Percentiles rank a stretch among this genome's conserved stretches.
Evolutionary conservation across 1,140 invertebrate species (phyloP).

Genomic region (Branchinecta lindahli): DNA sequence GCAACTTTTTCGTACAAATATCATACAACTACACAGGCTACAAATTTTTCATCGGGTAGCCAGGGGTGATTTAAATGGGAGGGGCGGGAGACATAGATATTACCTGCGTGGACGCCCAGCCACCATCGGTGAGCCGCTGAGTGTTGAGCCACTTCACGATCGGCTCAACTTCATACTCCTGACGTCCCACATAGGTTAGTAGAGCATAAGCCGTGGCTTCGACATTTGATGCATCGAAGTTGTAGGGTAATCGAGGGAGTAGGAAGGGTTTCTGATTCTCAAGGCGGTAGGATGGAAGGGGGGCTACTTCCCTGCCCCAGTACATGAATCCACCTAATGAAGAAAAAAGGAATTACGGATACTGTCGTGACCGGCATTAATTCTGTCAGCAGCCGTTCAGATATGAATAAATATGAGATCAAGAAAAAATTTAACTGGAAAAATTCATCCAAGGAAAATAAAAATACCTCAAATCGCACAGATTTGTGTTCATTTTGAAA

Average conservation of each 20-base stretch:
- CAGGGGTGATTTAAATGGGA: no score
- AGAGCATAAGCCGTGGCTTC: slow-evolving; percentile 83
- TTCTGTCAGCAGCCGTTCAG: no score
- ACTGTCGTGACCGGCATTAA: slow-evolving; percentile 27
- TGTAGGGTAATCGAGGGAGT: slow-evolving; percentile 66
- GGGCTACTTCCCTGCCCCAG: slow-evolving; percentile 62
- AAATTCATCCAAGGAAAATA: no score
- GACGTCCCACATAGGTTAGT: slow-evolving; percentile 66
- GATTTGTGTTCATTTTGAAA: no score
- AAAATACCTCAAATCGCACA: no score
- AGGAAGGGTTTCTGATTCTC: slow-evolving; percentile 82
- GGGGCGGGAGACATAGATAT: background rate
- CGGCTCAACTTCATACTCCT: slow-evolving; percentile 58
- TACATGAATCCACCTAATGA: slow-evolving; percentile 53
- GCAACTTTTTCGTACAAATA: no score
- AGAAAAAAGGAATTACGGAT: slow-evolving; percentile 15
- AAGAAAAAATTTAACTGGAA: slow-evolving; percentile 11
- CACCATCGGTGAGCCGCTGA: slow-evolving; percentile 75
- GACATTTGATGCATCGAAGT: slow-evolving; percentile 78
- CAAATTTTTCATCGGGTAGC: no score
- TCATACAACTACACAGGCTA: no score
- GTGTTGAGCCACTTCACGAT: slow-evolving; percentile 87
- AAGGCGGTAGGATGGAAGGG: slow-evolving; percentile 57
- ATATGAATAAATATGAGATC: slow-evolving; percentile 21
- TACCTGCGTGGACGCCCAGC: slow-evolving; percentile 83